These are phyloP conservation scores for Drosophila setosimentum DNA, from an alignment of 2,888 invertebrate species.

Conservation along the genomic window DNA sequence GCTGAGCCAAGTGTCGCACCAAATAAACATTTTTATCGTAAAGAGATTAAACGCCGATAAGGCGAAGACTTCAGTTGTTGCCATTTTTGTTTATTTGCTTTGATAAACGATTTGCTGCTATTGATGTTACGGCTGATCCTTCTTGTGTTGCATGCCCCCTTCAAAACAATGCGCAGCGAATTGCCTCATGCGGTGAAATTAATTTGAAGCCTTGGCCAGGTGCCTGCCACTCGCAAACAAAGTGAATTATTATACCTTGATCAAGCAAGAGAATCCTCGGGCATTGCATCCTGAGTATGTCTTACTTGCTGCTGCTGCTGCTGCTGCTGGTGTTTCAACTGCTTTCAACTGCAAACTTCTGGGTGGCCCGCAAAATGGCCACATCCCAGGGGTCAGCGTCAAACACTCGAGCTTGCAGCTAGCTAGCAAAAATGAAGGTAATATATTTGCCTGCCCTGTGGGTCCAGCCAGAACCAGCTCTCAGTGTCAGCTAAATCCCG, in stretches of 20 bases:
- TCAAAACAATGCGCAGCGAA: constrained; percentile 59
- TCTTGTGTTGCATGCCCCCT: constrained; percentile 15
- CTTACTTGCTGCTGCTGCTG: neutral
- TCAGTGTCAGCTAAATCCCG: constrained; percentile 77
- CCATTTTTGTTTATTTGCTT: constrained; percentile 31
- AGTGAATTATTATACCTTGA: constrained; percentile 9
- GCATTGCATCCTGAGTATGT: constrained; percentile 31
- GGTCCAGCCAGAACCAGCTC: constrained; percentile 51
- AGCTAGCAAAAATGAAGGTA: constrained; percentile 62
- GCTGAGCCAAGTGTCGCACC: constrained; percentile 55
- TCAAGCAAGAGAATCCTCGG: constrained; percentile 7
- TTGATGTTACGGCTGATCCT: neutral
- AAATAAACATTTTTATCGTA: constrained; percentile 81
- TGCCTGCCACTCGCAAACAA: constrained; percentile 27
- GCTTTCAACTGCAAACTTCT: constrained; percentile 61
- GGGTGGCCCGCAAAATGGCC: constrained; percentile 74
- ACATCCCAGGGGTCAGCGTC: constrained; percentile 67
- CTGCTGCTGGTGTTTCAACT: neutral
- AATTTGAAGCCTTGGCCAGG: constrained; percentile 70
- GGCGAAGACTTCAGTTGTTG: constrained; percentile 26
- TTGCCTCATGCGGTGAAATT: constrained; percentile 74
- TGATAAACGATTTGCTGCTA: constrained; percentile 66
- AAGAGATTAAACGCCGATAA: constrained; percentile 79
- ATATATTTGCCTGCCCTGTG: constrained; percentile 71
- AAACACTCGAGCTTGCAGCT: constrained; percentile 18